A percentile compares a stretch with the other conserved stretches of the same genome.
Evolutionary conservation across 2,797 vertebrate species (phyloP).

Genomic region (Gephyroberyx darwinii): DNA sequence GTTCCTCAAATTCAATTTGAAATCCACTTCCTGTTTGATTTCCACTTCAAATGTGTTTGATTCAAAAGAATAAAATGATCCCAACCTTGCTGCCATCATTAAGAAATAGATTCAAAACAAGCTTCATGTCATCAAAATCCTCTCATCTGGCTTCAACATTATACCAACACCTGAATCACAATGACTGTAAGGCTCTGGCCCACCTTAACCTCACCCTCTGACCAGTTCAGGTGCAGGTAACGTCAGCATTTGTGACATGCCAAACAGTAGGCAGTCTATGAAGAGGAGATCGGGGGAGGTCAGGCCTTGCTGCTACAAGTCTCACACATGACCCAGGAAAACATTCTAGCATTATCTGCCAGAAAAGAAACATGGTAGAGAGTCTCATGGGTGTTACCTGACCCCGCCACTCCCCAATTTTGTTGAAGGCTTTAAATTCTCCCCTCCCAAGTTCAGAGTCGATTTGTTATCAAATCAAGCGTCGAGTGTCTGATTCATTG

Average conservation of each 20-base stretch:
- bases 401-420: slow-evolving; percentile 73
- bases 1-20: too few species aligned
- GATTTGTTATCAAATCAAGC: slow-evolving; percentile 99
- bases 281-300: slow-evolving; percentile 66
- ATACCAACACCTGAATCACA: neutral
- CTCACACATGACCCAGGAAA: slow-evolving; percentile 54
- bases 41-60: neutral
- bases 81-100: neutral
- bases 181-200: neutral
- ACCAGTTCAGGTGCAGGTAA: slow-evolving; percentile 51
- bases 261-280: slow-evolving; percentile 38
- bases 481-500: slow-evolving; percentile 99
- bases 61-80: neutral
- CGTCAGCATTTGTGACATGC: too few species aligned
- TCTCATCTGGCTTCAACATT: neutral
- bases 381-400: slow-evolving; percentile 67
- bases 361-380: slow-evolving; percentile 55
- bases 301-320: slow-evolving; percentile 30
- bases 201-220: slow-evolving; percentile 32
- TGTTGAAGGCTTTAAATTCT: slow-evolving; percentile 95
- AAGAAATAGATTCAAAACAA: too few species aligned
- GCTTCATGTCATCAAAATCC: too few species aligned
- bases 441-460: slow-evolving; percentile 97
- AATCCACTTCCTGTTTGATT: too few species aligned
- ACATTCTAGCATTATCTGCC: slow-evolving; percentile 73